phyloP scores from a whole-genome alignment of 2,797 vertebrate genomes.

The Tokudaia muenninki region DNA sequence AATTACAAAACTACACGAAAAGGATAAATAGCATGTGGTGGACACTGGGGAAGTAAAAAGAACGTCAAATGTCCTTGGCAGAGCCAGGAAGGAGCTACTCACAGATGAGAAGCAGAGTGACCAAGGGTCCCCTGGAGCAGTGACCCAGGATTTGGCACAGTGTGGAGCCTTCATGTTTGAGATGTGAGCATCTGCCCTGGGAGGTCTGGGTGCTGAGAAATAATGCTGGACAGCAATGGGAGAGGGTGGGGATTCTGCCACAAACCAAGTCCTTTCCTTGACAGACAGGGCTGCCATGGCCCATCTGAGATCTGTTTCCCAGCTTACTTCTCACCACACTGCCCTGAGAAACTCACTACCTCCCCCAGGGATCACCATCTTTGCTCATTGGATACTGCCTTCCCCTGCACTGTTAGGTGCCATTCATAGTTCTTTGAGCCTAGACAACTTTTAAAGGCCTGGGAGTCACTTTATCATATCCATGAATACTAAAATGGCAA shows the following conservation, averaged over 20 bases:
- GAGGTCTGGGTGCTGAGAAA: not conserved
- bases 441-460: not conserved
- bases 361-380: rapidly evolving
- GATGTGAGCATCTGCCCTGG: not conserved
- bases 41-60: not conserved
- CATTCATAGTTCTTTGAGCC: not conserved
- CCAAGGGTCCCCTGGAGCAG: rapidly evolving
- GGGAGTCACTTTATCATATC: no score
- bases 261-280: rapidly evolving
- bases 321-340: rapidly evolving
- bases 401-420: not conserved
- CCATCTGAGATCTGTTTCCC: rapidly evolving
- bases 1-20: not conserved
- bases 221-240: no score
- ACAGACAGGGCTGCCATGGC: rapidly evolving
- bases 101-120: not conserved
- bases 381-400: not conserved
- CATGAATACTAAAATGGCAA: no score
- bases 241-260: rapidly evolving
- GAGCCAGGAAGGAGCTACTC: not conserved
- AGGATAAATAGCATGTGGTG: not conserved
- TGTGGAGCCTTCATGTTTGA: not conserved
- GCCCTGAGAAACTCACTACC: not conserved
- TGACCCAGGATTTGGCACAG: rapidly evolving
- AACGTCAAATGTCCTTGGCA: not conserved